These are phyloP conservation scores for Alouatta palliata DNA, from an alignment of 2,113 vertebrate species.

Conservation along the genomic window DNA sequence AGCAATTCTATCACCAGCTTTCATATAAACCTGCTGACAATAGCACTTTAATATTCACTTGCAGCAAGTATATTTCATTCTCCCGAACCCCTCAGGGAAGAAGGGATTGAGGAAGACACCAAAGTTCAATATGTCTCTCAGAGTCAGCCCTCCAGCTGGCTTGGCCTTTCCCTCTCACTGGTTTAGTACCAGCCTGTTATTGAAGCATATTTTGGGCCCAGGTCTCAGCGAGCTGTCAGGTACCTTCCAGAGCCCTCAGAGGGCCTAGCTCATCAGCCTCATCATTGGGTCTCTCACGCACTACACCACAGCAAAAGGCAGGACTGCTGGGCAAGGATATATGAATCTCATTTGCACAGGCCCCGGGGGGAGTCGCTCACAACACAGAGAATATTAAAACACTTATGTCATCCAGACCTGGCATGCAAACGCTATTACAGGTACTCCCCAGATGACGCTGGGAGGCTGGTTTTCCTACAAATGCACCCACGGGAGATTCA, in stretches of 20 bases:
- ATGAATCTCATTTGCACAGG: not conserved
- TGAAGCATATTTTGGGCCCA: not conserved
- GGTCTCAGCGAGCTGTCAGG: not conserved
- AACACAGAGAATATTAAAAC: not conserved
- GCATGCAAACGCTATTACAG: not conserved
- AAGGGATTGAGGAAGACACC: not conserved
- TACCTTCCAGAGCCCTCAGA: not conserved
- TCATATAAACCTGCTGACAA: not conserved
- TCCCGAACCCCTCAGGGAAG: not conserved
- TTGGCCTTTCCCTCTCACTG: not conserved
- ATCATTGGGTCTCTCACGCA: no score
- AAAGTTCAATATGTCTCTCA: not conserved
- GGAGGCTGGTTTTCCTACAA: not conserved
- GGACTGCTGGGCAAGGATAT: not conserved
- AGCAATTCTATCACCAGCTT: not conserved
- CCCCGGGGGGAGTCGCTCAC: not conserved
- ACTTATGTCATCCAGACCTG: not conserved
- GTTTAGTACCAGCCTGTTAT: accelerated
- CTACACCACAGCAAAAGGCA: not conserved
- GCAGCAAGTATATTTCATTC: not conserved
- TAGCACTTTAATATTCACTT: not conserved
- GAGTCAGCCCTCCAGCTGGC: not conserved
- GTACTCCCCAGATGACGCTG: not conserved
- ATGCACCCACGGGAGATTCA: not conserved
- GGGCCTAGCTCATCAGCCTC: no score